Base-by-base conservation (phyloP, 2,888 invertebrate genomes). In the Ypsolopha scabrella region DNA sequence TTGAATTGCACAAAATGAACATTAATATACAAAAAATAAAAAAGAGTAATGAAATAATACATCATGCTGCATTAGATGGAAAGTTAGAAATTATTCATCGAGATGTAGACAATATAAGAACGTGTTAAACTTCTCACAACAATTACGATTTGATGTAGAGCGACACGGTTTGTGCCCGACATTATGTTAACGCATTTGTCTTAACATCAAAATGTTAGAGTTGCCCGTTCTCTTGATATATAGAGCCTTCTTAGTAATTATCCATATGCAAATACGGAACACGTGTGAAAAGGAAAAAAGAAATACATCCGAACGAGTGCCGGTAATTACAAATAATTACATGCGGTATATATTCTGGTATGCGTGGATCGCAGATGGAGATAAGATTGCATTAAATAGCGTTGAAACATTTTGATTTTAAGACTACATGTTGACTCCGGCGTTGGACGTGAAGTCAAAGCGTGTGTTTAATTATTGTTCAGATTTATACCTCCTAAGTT, bases 341-440 rank as follows among this genome's bases (percentile, higher is more conserved):
- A 77, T 71, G 75, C 78, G 77, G 80, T 75, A 73, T 74, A 80
- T 80, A 76, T 80, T 75, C 78, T 69, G 70, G 73, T 76, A 80
- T 80, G 80, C 75, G 71, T 67, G 75, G 80, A 80, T 81, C 75
- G 73, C 64, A 72, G 82, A 82, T 81, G 62, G 53, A 75, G 85
- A 85, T 83, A 72, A 81, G 80, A 82, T 81, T 72, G 75, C 63
- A 80, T 83, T 78, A 79, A 80, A 77, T 70, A 80, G 81, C 80
- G 82, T 83, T 82, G 82, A 85, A 85, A 83, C 80, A 82, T 81
- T 86, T 82, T 82, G 85, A 85, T 83, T 80, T 75, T 79, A 80
- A 81, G 85, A 82, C 82, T 79, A 72, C 67, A 67, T 71, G 72
- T 72, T 72, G 73, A 71, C 70, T 72, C 68, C 66, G 66, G 70